A percentile compares a stretch with the other conserved stretches of the same genome.
Conservation (phyloP, 1,140 invertebrate species). For the Zaprionus inermis region DNA sequence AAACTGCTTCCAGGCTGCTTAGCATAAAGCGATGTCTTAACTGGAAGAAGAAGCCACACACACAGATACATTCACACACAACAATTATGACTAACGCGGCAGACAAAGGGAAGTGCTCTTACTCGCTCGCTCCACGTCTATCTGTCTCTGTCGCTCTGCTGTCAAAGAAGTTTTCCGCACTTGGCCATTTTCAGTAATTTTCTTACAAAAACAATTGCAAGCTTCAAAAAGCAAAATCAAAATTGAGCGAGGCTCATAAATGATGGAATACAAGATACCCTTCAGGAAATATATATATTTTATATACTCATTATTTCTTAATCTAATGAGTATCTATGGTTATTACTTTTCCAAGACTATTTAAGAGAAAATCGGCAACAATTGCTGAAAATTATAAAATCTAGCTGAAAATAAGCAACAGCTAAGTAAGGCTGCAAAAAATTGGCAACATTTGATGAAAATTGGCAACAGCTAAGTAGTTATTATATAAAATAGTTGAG, state of each 20-base stretch:
- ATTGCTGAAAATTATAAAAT: too few relatives aligned
- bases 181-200: conserved; percentile 76
- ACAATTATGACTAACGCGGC: conserved; percentile 74
- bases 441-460: neutral
- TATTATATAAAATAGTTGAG: neutral
- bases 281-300: neutral
- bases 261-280: conserved; percentile 14
- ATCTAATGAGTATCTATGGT: too few relatives aligned
- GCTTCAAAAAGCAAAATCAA: conserved; percentile 38
- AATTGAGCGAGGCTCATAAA: neutral
- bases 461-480: conserved; percentile 5
- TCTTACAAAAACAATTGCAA: conserved; percentile 65
- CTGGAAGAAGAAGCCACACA: conserved; percentile 17
- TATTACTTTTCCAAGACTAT: too few relatives aligned
- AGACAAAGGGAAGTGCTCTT: conserved; percentile 60
- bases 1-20: conserved; percentile 52
- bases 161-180: conserved; percentile 72
- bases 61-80: conserved; percentile 30
- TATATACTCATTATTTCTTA: too few relatives aligned
- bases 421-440: too few relatives aligned
- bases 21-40: conserved; percentile 51
- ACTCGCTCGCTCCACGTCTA: neutral
- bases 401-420: too few relatives aligned
- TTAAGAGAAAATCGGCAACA: too few relatives aligned
- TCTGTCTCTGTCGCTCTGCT: conserved; percentile 20